Conservation (phyloP, 2,797 vertebrate genomes). For the Todus mexicanus region DNA sequence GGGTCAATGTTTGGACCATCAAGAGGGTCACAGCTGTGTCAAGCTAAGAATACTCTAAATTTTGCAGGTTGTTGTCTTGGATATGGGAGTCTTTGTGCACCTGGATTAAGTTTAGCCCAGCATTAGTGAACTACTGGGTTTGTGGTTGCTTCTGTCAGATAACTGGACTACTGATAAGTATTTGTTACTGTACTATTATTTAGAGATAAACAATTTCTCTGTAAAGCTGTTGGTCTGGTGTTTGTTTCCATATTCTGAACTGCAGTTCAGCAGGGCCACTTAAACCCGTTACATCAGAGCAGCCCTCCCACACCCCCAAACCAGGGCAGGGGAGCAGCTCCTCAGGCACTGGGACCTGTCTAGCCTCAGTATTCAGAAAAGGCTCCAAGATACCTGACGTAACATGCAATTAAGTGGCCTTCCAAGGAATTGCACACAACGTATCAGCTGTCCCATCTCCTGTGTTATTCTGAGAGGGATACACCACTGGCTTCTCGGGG, state of each 20-base stretch:
- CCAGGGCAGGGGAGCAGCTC: background rate
- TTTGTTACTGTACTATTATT: background rate
- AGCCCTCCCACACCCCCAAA: background rate
- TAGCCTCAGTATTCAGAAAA: background rate
- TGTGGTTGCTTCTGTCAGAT: background rate
- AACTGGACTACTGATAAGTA: background rate
- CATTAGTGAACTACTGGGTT: background rate
- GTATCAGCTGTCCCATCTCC: background rate
- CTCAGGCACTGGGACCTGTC: background rate
- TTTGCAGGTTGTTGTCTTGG: slow-evolving; percentile 72
- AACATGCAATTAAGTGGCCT: background rate
- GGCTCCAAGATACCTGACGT: background rate
- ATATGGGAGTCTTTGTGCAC: background rate
- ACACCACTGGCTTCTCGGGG: background rate
- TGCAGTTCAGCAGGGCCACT: background rate
- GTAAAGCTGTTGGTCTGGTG: background rate
- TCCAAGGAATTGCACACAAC: rapidly evolving
- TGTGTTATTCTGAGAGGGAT: background rate
- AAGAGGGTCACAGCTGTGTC: slow-evolving; percentile 83
- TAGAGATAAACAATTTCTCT: background rate
- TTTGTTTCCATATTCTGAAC: background rate
- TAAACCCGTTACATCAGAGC: background rate
- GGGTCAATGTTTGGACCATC: slow-evolving; percentile 84
- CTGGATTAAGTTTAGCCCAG: background rate
- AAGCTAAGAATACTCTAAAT: slow-evolving; percentile 83